Evolutionary conservation across 2,888 invertebrate genomes (phyloP), one percentile per base, ranked within the genome.

Genomic region (Athalia cordata): DNA sequence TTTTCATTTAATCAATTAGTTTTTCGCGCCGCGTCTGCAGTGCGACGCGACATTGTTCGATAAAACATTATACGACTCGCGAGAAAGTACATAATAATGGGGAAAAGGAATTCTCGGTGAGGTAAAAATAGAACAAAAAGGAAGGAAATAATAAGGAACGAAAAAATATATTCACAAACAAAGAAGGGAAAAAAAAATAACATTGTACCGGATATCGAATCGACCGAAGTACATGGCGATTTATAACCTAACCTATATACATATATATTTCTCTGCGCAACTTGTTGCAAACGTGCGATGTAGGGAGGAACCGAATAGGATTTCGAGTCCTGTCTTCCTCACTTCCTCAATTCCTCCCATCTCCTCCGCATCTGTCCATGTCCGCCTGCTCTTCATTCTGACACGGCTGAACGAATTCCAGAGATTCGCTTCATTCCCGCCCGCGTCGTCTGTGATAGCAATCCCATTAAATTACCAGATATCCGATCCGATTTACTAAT

Each of bases 401-500:
- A 57, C 15, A n/a, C 47, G 59, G 47, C 52, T 72, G 47, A 72
- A 45, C 59, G 59, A 59, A 57, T 72, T 72, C 52, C 13, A 57
- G 59, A 8, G 47, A 72, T 72, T 43, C 55, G 45, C 2, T 45
- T 59, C 59, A 8, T 3, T 68, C 13, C n/a, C 7, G 11, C 4
- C 13, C 62, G 3, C 68, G 29, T 6, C 5, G 59, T 45, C 11
- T n/a, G 57, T 9, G 11, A 7, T 72, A 7, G 9, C 57, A 59
- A 72, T 57, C 59, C 72, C 59, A 13, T 72, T 43, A 45, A 72
- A 72, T 72, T 45, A 72, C 45, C 29, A 29, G 47, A 3, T 47
- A 59, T 47, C 57, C 72, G 13, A 13, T 55, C 55, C 43, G 55
- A 52, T 55, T 55, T 55, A n/a, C 55, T 11, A 8, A 11, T 55